Evolutionary conservation across 2,113 vertebrate genomes (phyloP).

Genomic region (Aegithalos caudatus): DNA sequence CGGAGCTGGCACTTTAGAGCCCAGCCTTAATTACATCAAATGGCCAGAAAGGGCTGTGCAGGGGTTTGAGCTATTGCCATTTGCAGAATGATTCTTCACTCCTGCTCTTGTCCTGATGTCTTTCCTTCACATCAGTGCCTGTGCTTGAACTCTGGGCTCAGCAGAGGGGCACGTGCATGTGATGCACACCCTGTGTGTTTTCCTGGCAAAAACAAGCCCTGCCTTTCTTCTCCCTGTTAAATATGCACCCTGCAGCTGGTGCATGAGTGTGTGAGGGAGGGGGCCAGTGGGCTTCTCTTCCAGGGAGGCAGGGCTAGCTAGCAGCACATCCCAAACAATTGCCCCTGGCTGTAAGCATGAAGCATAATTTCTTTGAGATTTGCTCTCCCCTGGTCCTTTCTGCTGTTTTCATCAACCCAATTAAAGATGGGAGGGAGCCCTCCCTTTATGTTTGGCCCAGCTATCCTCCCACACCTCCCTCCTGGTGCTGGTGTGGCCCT

Average conservation of each 20-base stretch:
- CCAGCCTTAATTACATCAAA: conserved; percentile 3
- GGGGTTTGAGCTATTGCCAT: background rate
- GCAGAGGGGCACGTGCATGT: accelerated
- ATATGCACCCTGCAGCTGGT: background rate
- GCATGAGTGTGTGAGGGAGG: accelerated
- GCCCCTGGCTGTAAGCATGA: accelerated
- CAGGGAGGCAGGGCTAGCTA: background rate
- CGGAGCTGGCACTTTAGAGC: background rate
- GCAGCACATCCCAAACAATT: background rate
- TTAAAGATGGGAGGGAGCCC: background rate
- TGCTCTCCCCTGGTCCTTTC: background rate
- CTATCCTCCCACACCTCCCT: accelerated
- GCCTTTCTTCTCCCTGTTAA: background rate
- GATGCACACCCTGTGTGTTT: background rate
- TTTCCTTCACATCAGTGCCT: background rate
- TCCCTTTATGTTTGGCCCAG: background rate
- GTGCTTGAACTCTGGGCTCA: background rate
- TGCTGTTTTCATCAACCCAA: background rate
- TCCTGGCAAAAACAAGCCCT: background rate
- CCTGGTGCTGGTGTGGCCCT: background rate
- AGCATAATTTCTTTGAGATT: background rate
- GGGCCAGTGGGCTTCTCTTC: background rate
- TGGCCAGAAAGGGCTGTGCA: background rate
- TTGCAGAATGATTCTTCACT: background rate
- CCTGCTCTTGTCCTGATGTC: background rate